These are phyloP conservation scores for Cacatua alba DNA, from an alignment of 2,113 vertebrate species.

Conservation along the genomic window DNA sequence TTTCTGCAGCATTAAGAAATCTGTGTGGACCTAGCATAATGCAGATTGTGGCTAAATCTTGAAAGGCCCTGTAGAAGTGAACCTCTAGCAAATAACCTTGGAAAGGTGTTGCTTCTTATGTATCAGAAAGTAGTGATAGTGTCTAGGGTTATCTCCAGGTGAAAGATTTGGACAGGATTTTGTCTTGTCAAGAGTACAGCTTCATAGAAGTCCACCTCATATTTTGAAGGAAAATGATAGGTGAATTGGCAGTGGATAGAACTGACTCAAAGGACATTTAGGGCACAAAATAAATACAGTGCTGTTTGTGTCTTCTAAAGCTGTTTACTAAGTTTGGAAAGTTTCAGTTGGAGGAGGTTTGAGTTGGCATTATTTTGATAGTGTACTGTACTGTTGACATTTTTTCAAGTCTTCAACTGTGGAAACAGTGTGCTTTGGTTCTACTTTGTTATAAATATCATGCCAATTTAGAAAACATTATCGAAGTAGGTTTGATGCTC, in stretches of 20 bases:
- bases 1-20: not conserved
- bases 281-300: not conserved
- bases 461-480: not conserved
- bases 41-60: not conserved
- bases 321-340: not conserved
- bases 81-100: not conserved
- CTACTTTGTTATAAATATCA: not conserved
- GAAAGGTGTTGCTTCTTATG: not conserved
- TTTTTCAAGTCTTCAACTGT: not conserved
- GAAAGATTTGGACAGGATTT: not conserved
- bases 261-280: not conserved
- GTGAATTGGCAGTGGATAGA: not conserved
- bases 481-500: slow-evolving; percentile 3
- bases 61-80: not conserved
- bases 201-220: not conserved
- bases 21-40: not conserved
- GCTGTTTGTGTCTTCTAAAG: not conserved
- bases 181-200: not conserved
- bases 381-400: not conserved
- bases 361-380: not conserved
- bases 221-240: not conserved
- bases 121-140: not conserved
- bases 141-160: not conserved
- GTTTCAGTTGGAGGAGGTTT: not conserved
- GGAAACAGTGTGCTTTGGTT: not conserved